These are phyloP conservation scores for Hemicrepidius hirtus DNA, from an alignment of 2,888 invertebrate species.

Conservation along the genomic window DNA sequence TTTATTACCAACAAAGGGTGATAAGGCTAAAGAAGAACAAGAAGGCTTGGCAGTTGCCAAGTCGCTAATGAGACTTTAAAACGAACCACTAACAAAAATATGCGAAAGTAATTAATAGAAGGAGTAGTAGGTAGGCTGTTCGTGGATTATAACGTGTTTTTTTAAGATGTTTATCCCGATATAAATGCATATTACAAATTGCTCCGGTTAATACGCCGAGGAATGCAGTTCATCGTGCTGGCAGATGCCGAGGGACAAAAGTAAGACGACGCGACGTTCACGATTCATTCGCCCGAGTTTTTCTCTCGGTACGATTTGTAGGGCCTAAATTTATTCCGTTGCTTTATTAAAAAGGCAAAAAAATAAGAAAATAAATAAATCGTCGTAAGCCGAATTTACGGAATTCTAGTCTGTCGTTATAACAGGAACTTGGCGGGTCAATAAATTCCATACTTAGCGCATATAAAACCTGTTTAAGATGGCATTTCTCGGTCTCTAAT, in stretches of 20 bases:
- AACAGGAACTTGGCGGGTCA: constrained; percentile 34
- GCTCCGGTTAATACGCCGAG: constrained; percentile 66
- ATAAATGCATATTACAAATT: constrained; percentile 61
- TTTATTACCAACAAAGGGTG: constrained; percentile 1
- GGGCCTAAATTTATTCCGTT: constrained; percentile 11
- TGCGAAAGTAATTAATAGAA: constrained; percentile 33
- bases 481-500: constrained; percentile 43
- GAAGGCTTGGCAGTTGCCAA: neutral
- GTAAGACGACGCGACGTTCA: constrained; percentile 20
- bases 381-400: constrained; percentile 36
- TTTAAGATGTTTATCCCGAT: constrained; percentile 38
- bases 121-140: constrained; percentile 15
- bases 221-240: constrained; percentile 63
- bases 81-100: neutral
- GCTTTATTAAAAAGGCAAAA: constrained; percentile 2
- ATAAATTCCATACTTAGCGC: constrained; percentile 46
- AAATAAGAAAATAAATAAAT: constrained; percentile 38
- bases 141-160: constrained; percentile 20
- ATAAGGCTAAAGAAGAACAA: neutral
- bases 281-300: constrained; percentile 5
- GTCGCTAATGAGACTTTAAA: neutral
- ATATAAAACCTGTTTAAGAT: constrained; percentile 44
- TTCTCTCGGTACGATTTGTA: constrained; percentile 6
- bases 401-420: constrained; percentile 28
- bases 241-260: constrained; percentile 26